Evolutionary conservation across 2,888 invertebrate species (phyloP).

Genomic region (Resseliella maxima): DNA sequence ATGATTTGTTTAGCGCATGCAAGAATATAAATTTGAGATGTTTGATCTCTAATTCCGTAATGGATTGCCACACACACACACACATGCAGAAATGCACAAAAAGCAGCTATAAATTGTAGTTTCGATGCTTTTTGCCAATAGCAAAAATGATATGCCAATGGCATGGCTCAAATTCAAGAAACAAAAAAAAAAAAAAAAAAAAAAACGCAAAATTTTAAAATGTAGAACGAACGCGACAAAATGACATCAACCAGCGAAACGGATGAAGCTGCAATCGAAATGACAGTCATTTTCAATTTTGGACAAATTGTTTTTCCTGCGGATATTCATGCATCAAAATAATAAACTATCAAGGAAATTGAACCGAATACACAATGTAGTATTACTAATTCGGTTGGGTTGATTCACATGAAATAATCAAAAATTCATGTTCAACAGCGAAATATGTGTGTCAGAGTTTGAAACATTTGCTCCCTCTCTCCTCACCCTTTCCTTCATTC

Average conservation of each 20-base stretch:
- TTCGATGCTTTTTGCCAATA: no score
- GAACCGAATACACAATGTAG: neutral
- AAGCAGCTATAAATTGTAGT: no score
- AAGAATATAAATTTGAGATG: neutral
- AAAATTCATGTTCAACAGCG: conserved; percentile 21
- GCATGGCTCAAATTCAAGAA: neutral
- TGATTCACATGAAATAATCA: neutral
- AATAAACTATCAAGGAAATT: conserved; percentile 23
- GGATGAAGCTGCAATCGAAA: neutral
- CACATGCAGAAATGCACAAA: no score
- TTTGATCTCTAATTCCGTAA: neutral
- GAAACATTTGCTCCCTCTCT: neutral
- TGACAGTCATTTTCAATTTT: conserved; percentile 19
- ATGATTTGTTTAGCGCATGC: no score
- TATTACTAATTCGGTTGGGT: conserved; percentile 19
- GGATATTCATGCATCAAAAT: neutral
- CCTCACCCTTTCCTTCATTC: no score
- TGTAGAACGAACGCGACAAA: neutral
- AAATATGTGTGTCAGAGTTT: neutral
- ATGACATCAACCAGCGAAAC: neutral
- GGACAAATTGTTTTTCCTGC: conserved; percentile 38
- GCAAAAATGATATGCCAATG: neutral
- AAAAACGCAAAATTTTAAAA: neutral
- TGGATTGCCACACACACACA: neutral
- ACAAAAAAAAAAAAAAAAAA: no score